A percentile compares a stretch with the other conserved stretches of the same genome.
phyloP scores from a whole-genome alignment of 2,113 vertebrate species.

The Sminthopsis crassicaudata region DNA sequence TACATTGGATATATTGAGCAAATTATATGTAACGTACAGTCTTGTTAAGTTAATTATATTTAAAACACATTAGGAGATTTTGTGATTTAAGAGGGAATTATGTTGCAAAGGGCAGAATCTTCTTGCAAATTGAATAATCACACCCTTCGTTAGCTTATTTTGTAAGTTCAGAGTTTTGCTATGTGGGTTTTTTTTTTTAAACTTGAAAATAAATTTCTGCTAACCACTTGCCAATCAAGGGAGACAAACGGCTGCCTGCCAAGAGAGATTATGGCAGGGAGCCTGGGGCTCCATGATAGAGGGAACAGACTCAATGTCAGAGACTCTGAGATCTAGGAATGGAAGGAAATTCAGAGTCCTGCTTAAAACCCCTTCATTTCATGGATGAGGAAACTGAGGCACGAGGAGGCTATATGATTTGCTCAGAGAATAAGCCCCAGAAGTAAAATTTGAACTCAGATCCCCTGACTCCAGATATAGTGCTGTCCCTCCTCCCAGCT shows the following conservation, averaged over 20 bases:
- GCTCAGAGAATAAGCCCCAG: neutral
- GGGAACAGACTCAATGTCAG: neutral
- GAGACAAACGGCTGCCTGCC: neutral
- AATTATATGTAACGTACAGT: neutral
- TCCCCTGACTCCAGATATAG: neutral
- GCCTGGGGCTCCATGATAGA: neutral
- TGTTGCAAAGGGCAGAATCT: neutral
- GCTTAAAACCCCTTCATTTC: neutral
- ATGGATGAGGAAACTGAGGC: neutral
- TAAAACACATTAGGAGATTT: neutral
- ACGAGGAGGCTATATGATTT: neutral
- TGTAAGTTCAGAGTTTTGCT: neutral
- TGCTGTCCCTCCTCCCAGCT: neutral
- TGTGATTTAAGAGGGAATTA: neutral
- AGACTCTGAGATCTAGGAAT: neutral
- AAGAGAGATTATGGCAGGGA: neutral
- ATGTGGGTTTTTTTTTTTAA: neutral
- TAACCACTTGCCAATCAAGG: conserved; percentile 1
- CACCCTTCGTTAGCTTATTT: neutral
- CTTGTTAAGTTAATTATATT: neutral
- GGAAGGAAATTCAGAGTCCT: neutral
- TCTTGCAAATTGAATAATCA: conserved; percentile 3
- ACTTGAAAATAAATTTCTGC: conserved; percentile 4
- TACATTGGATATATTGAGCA: neutral
- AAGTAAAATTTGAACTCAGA: neutral